These are phyloP conservation scores for Fragum sueziense DNA, from an alignment of 2,888 invertebrate genomes.

Conservation along the genomic window DNA sequence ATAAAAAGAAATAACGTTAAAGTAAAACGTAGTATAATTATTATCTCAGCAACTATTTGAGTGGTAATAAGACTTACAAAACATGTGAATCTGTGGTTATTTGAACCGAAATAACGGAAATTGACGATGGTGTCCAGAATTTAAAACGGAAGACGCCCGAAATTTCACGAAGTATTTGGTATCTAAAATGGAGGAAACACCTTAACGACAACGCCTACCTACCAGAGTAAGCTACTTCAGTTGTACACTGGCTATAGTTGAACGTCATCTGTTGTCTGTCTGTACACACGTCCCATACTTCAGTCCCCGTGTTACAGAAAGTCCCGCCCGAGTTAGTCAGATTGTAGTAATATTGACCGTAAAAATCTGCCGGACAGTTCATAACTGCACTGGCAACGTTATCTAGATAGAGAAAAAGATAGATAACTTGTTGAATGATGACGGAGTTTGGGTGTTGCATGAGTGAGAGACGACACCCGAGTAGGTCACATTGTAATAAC, in stretches of 20 bases:
- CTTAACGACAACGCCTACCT: no score
- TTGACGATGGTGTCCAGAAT: no score
- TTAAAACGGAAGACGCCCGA: no score
- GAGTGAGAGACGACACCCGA: no score
- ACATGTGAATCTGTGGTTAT: constrained; percentile 15
- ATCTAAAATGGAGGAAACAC: no score
- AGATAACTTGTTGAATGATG: no score
- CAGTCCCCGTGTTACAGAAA: constrained; percentile 15
- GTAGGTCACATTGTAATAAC: constrained; percentile 5
- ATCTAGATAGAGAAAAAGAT: background rate
- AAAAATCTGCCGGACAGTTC: constrained; percentile 11
- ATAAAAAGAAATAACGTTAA: no score
- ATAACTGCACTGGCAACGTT: constrained; percentile 6
- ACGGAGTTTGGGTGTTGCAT: no score
- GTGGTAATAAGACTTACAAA: constrained; percentile 22
- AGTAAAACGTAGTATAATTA: no score
- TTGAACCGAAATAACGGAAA: no score
- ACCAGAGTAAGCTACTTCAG: constrained; percentile 19
- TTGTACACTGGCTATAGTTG: constrained; percentile 13
- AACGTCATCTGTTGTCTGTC: constrained; percentile 12
- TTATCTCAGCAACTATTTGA: no score
- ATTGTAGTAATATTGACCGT: constrained; percentile 10
- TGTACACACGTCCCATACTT: constrained; percentile 18
- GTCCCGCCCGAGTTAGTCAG: background rate
- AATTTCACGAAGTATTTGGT: no score